phyloP scores from a whole-genome alignment of 2,888 invertebrate genomes.

The Eledona agricola region DNA sequence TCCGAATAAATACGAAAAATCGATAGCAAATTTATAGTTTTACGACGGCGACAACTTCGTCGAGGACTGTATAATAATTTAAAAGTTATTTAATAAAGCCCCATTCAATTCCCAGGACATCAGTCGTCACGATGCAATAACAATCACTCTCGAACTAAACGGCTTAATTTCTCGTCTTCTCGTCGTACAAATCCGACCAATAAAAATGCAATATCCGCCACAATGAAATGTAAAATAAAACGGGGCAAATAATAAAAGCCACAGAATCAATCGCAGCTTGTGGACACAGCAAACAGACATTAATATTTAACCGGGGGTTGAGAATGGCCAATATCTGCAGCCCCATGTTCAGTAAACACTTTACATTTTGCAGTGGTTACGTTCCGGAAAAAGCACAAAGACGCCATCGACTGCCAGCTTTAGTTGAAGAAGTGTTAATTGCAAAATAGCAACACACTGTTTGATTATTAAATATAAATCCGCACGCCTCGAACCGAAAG shows the following conservation, averaged over 20 bases:
- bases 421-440: slow-evolving; percentile 36
- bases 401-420: too few relatives aligned
- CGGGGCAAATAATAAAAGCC: slow-evolving; percentile 52
- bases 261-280: slow-evolving; percentile 55
- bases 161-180: too few relatives aligned
- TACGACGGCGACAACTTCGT: slow-evolving; percentile 12
- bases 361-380: slow-evolving; percentile 35
- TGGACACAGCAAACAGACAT: slow-evolving; percentile 49
- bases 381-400: slow-evolving; percentile 2
- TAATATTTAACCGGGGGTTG: slow-evolving; percentile 46
- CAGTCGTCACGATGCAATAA: slow-evolving; percentile 10
- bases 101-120: too few relatives aligned
- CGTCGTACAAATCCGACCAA: slow-evolving; percentile 1
- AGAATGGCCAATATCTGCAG: slow-evolving; percentile 38
- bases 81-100: slow-evolving; percentile 17
- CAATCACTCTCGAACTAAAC: too few relatives aligned
- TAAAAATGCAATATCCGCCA: slow-evolving; percentile 47
- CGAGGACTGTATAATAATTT: slow-evolving; percentile 18
- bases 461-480: slow-evolving; percentile 56
- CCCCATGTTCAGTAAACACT: slow-evolving; percentile 32
- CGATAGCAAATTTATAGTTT: slow-evolving; percentile 23
- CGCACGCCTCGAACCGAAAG: slow-evolving; percentile 48
- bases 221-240: slow-evolving; percentile 53
- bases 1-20: slow-evolving; percentile 14
- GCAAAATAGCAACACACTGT: slow-evolving; percentile 49